Evolutionary conservation across 2,113 vertebrate genomes (phyloP), one percentile per base, ranked within the genome.

Genomic region (Patagioenas fasciata): DNA sequence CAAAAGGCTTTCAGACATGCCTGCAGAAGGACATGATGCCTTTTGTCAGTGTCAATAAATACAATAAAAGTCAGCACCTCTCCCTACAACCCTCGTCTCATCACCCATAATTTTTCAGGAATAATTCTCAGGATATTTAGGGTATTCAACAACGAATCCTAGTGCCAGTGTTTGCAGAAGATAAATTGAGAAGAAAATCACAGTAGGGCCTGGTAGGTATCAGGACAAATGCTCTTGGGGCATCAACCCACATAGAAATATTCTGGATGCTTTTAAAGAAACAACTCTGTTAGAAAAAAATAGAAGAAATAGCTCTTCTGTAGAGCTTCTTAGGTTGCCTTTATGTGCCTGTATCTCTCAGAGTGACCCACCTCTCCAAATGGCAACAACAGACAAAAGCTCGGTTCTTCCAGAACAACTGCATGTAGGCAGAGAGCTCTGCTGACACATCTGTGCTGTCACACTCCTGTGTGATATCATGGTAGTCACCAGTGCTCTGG

Each of bases 231-330:
- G 47, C 18, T 73, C 20, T 10, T 70, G 20, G 61, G 32, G 2
- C 25, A 73, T 26, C 50, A 77, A 65, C 7, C 13, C 13, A 72
- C 24, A 29, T 0, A 80, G 67, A 36, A 0, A 2, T 25, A 85
- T 26, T 58, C 24, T 72, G 54, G 32, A 48, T 69, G 13, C 26
- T 85, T 82, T 64, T 20, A 74, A 90, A 78, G 26, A 60, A 85
- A 38, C 8, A 80, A 32, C 18, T 40, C n/a, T 18, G 9, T 20
- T 32, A 84, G 26, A 73, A 84, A 62, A 20, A 78, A 81, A 31
- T n/a, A n/a, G 31, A 90, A n/a, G 11, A 75, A 50, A 62, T 2
- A 61, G 13, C 5, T 80, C 58, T 48, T 80, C 42, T 15, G 16
- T 7, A 60, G 44, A 88, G 32, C 62, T 82, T 60, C 53, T 74